A percentile compares a stretch with the other conserved stretches of the same genome.
phyloP scores from a whole-genome alignment of 2,797 vertebrate genomes.

The Tauraco hartlaubi region DNA sequence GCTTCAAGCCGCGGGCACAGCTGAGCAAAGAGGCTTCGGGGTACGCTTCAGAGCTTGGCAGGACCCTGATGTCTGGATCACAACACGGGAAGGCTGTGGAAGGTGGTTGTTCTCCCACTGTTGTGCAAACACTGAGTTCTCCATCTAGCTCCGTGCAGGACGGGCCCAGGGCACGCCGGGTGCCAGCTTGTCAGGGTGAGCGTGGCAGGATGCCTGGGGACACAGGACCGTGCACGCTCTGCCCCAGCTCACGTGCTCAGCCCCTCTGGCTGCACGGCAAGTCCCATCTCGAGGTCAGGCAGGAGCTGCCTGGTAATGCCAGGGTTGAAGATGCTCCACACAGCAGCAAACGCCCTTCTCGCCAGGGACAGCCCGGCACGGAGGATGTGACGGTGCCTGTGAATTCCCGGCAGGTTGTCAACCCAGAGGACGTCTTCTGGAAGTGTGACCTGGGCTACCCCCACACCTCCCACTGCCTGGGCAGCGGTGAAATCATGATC shows the following conservation, averaged over 20 bases:
- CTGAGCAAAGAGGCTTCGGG: not conserved
- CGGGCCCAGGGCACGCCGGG: not conserved
- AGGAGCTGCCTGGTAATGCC: not conserved
- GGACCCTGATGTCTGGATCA: not conserved
- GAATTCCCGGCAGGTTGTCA: constrained; percentile 81
- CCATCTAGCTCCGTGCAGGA: not conserved
- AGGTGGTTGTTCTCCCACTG: not conserved
- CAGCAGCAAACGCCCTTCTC: not conserved
- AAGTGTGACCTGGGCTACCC: constrained; percentile 87
- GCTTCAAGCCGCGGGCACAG: not conserved
- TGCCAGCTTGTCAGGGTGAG: not conserved
- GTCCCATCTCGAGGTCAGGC: not conserved
- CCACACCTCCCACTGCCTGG: constrained; percentile 93
- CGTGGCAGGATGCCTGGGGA: not conserved
- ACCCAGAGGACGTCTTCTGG: constrained; percentile 85
- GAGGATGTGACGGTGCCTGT: not conserved
- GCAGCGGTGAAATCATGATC: constrained; percentile 92
- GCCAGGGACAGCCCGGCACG: accelerated
- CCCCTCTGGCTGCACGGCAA: not conserved
- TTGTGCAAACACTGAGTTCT: not conserved
- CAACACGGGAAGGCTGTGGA: not conserved
- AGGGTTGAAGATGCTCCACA: accelerated
- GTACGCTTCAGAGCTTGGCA: not conserved
- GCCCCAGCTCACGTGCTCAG: not conserved
- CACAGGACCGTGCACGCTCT: not conserved